Conservation (phyloP, 2,797 vertebrate species). For the Chelon labrosus region DNA sequence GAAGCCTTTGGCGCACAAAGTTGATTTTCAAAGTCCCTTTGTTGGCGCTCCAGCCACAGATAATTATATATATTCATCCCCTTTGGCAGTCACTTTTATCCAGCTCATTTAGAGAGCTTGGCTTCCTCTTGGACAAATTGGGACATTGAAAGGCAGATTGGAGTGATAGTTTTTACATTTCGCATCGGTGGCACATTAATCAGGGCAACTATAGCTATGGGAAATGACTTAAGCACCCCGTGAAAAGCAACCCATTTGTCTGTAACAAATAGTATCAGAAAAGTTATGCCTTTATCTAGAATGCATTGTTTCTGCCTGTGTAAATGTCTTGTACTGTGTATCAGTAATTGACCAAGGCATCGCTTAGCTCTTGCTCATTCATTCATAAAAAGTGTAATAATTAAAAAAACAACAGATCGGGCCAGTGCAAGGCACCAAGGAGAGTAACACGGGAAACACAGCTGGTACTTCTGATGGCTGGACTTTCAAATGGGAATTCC, state of each 20-base stretch:
- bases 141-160: conserved; percentile 78
- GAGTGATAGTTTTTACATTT: conserved; percentile 77
- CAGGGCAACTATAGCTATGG: conserved; percentile 60
- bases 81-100: conserved; percentile 79
- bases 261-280: conserved; percentile 42
- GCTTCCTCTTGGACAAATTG: conserved; percentile 77
- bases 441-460: conserved; percentile 13
- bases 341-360: conserved; percentile 26
- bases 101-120: conserved; percentile 75
- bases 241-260: conserved; percentile 41
- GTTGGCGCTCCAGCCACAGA: conserved; percentile 74
- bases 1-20: conserved; percentile 72
- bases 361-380: conserved; percentile 18
- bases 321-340: conserved; percentile 28
- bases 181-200: conserved; percentile 73
- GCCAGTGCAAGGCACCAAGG: background rate
- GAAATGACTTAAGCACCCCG: conserved; percentile 50
- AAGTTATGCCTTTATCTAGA: conserved; percentile 49
- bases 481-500: conserved; percentile 13
- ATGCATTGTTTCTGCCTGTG: conserved; percentile 27
- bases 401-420: conserved; percentile 17
- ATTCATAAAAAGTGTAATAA: conserved; percentile 34
- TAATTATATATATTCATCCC: conserved; percentile 82
- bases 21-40: conserved; percentile 77
- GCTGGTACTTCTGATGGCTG: background rate